Base-by-base conservation (phyloP, 1,140 invertebrate species). In the Aphaenogaster rudis region DNA sequence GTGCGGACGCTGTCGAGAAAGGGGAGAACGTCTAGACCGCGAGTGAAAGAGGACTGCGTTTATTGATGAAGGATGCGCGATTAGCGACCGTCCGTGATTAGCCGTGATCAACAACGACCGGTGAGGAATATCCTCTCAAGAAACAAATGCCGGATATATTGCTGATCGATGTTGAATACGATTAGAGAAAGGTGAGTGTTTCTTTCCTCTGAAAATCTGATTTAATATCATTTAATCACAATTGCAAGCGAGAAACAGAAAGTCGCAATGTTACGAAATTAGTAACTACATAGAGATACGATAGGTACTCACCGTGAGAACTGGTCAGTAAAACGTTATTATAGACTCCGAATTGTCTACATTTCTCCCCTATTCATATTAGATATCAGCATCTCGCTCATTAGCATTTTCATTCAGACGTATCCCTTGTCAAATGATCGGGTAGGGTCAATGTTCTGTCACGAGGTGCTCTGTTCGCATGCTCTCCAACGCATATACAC, bases 381-480 rank as follows among this genome's bases (percentile, higher is more conserved):
- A 42, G n/a, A 52, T 74, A 69, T 48, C n/a, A 74, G 17, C 17
- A 11, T 59, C 48, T 39, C 28, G 3, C 15, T 84, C 17, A 77
- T 86, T 52, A 80, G 33, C 64, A 17, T 69, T 48, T 80, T 88
- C 45, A 64, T 90, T 85, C 45, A 50, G 50, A 54, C 21, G 54
- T 76, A 88, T 78, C 76, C 78, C 69, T 80, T 13, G 15, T 13
- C 61, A 48, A 36, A 57, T 50, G 64, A 86, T 71, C 64, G 80
- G 69, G 66, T 87, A 88, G 71, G 86, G 88, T 90, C 86, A 91
- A 91, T 64, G 86, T 85, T 90, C 86, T 80, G 64, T 88, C 59
- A 72, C 87, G 81, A 90, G 21, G 42, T 52, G 64, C 50, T 33
- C 33, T 36, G 17, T 52, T 80, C 50, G 66, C 76, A 85, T 76